Evolutionary conservation across 2,113 vertebrate genomes (phyloP), one percentile per base, ranked within the genome.

Genomic region (Otocyon megalotis): DNA sequence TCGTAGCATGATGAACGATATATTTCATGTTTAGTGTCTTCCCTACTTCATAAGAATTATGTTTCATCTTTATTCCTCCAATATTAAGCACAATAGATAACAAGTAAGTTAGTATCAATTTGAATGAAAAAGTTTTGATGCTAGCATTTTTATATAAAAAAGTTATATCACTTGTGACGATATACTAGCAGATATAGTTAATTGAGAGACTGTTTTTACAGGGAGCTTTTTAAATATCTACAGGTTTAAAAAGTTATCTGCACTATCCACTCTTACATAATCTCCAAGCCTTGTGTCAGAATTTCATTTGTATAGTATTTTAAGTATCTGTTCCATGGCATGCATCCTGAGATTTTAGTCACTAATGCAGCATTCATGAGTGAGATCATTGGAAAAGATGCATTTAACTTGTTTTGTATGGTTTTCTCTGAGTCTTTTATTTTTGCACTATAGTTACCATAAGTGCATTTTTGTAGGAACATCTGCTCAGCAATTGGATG

Each of bases 401-500:
- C 50, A 56, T 65, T 86, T 84, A 60, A 35, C 92, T 96, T 58
- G 1, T 94, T 92, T 95, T 82, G 7, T 91, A 13, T 43, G 16
- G 14, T n/a, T 96, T 76, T 82, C 2, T 56, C 17, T 63, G 6
- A 86, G 80, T 0, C 0, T 76, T 16, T 12, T 86, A 20, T 84
- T 97, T 92, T 96, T 95, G 62, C 35, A 82, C 14, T 94, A 19
- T 97, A 60, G 7, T 1, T 94, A 97, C 54, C 26, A 0, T 53
- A 56, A 93, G 19, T 93, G 1, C 4, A 76, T 97, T 98, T 84
- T 97, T 53, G 1, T 97, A 99, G 99, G 99, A 96, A 99, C 99
- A 15, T 99, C 99, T 94, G 99, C 99, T 95, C 99, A 99, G 97
- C 99, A 99, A 94, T 98, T 99, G 76, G 99, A 99, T 98, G 99